Conservation (phyloP, 2,797 vertebrate genomes). For the Mallotus villosus region DNA sequence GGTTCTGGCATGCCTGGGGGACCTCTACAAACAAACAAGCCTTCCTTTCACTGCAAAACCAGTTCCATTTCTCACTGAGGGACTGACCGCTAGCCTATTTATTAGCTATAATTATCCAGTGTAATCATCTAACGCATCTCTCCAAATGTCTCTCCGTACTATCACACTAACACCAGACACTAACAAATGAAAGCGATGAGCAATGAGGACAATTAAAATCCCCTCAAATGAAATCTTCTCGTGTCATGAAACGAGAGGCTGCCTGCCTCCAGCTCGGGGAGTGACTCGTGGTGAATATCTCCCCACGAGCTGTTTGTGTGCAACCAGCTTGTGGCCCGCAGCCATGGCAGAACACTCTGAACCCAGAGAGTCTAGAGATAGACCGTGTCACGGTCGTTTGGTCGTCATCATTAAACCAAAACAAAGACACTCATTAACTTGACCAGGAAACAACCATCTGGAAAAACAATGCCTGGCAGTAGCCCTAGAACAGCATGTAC, state of each 20-base stretch:
- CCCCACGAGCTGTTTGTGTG: conserved; percentile 28
- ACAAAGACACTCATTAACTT: conserved; percentile 46
- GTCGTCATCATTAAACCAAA: background rate
- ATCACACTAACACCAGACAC: conserved; percentile 9
- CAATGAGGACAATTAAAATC: conserved; percentile 37
- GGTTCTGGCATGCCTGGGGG: conserved; percentile 29
- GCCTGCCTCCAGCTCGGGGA: conserved; percentile 33
- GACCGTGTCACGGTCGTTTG: background rate
- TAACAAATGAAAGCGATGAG: conserved; percentile 47
- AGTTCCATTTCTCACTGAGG: conserved; percentile 37
- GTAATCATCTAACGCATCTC: too few species aligned
- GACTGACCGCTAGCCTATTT: conserved; percentile 36
- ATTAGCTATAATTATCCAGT: conserved; percentile 33
- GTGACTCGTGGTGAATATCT: conserved; percentile 33
- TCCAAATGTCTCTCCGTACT: conserved; percentile 10
- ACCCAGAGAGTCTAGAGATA: background rate
- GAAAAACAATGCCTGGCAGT: conserved; percentile 52
- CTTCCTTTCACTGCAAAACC: conserved; percentile 42
- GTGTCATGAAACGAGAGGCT: conserved; percentile 27
- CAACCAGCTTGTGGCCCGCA: conserved; percentile 7
- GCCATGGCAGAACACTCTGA: background rate
- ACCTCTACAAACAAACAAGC: conserved; percentile 52
- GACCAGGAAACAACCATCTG: conserved; percentile 42
- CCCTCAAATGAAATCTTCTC: conserved; percentile 31
- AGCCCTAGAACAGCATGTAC: background rate